Evolutionary conservation across 2,113 vertebrate genomes (phyloP), one percentile per base, ranked within the genome.

Genomic region (Aix galericulata): DNA sequence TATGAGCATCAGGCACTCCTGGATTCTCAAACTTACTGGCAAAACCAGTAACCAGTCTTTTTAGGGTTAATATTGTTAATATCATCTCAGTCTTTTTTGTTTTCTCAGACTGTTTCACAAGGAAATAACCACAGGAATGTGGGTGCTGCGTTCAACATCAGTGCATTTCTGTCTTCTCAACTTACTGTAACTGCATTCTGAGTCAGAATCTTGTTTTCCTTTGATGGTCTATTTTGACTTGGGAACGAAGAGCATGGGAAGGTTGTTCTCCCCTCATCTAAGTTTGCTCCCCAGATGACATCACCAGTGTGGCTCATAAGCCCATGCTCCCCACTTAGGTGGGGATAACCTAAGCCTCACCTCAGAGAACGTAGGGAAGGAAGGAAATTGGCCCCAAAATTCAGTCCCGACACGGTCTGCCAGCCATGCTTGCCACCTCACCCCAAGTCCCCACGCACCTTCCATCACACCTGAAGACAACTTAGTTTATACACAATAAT

Each of bases 251-350:
- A 74, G 16, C 1, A 31, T 75, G 18, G 53, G 36, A 34, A 27
- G 21, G 58, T 48, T 32, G 36, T 6, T 1, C 11, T 64, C 31
- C n/a, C 36, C 21, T 17, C 29, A 13, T 29, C 34, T 10, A 17
- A 11, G 21, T 46, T 34, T 72, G 29, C 8, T 44, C 53, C 74
- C 44, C 5, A 2, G 26, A 50, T 36, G 38, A 1, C 13, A 4
- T 3, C 38, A 21, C 26, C 55, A 40, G 40, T 0, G 0, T 6
- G 23, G 63, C 56, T 75, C 29, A 23, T 7, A 5, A 75, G 55
- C 42, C 42, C 3, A 0, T 17, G 44, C 40, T 93, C 44, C 72
- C 44, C 58, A 40, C 53, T 59, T 36, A 44, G 76, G 26, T 32
- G 52, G 40, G 40, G 40, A 40, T 40, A 40, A 40, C 64, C 72